Base-by-base conservation (phyloP, 2,888 invertebrate genomes). In the Drosophila melanocephala region DNA sequence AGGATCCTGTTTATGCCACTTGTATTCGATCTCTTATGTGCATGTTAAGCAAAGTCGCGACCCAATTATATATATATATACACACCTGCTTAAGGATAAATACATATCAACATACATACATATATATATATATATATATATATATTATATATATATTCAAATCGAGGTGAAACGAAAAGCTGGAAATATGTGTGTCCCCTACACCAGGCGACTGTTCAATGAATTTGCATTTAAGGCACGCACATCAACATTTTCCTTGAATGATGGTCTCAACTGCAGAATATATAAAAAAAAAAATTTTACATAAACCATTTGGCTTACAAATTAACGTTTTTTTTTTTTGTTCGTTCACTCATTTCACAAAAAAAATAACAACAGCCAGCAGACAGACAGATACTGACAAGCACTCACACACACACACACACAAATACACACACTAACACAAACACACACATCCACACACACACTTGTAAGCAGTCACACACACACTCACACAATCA, bases 181-280 rank as follows among this genome's bases (percentile, higher is more conserved):
- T 72, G 73, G 85, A 84, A 87, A 77, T 81, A 70, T 84, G 85
- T 83, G 84, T 83, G 81, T 77, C 79, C 87, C 79, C 83, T 84
- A 87, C 82, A 79, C 77, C 84, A 86, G 87, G 89, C 88, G 91
- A 83, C 73, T 84, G 88, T 92, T 91, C 85, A 80, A 92, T 92
- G 92, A 91, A 89, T 92, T 92, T 92, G 84, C 91, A 93, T 92
- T 91, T 88, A 77, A 87, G 85, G 84, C 88, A 85, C 88, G 80
- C 74, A 78, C 79, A 88, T 83, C 63, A 79, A 75, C 82, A 93
- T 93, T 93, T 93, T 93, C 93, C 91, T 92, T 90, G 91, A 93
- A 92, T 93, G 93, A 92, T 92, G 90, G 87, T 91, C 89, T 90
- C 76, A 89, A 83, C 77, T 81, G 89, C 89, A 83, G 81, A 77